Evolutionary conservation across 2,888 invertebrate genomes (phyloP).

Genomic region (Dioctria rufipes): DNA sequence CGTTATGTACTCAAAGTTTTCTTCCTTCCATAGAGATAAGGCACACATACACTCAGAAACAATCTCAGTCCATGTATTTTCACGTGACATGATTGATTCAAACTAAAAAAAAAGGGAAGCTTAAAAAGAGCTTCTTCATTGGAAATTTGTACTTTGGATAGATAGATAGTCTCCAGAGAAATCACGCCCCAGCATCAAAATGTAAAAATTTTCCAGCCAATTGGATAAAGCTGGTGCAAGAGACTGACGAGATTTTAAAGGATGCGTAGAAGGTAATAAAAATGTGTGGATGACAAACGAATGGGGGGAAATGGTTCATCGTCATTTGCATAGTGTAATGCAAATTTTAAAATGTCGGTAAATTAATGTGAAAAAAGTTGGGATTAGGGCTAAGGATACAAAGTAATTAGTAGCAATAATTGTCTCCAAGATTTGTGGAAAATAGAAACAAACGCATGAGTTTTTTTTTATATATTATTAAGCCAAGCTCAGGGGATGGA

Average conservation of each 20-base stretch:
- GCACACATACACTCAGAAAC: background rate
- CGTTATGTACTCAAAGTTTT: conserved; percentile 4
- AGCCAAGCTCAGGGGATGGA: no score
- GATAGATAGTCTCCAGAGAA: conserved; percentile 3
- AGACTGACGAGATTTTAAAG: conserved; percentile 11
- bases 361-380: background rate
- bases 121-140: conserved; percentile 2
- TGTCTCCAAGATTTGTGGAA: no score
- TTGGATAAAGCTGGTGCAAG: conserved; percentile 9
- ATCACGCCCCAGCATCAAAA: conserved; percentile 31
- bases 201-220: background rate
- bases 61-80: background rate
- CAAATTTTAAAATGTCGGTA: background rate
- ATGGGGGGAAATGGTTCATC: background rate
- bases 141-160: conserved; percentile 27
- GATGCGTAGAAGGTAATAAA: conserved; percentile 8
- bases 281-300: background rate
- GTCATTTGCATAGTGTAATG: conserved; percentile 10
- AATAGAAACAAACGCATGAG: no score
- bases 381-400: background rate
- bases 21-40: background rate
- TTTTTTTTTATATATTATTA: no score
- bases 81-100: conserved; percentile 33
- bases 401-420: background rate
- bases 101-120: conserved; percentile 10